Conservation (phyloP, 2,113 vertebrate species). For the Aythya baeri region DNA sequence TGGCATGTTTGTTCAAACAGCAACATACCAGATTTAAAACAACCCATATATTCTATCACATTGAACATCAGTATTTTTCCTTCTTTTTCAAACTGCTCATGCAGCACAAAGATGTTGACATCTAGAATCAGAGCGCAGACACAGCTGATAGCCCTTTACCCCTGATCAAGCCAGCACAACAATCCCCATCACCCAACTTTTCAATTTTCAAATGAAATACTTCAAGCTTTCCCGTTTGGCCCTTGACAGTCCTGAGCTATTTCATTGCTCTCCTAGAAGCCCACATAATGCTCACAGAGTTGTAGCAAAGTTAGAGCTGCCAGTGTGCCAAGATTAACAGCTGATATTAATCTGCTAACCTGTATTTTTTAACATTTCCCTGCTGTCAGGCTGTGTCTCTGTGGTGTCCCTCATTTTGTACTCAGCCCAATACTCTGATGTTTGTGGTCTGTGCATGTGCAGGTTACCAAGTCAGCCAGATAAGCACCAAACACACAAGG, state of each 20-base stretch:
- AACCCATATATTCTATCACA: neutral
- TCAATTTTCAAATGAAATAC: neutral
- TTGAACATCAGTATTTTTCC: neutral
- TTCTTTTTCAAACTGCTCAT: neutral
- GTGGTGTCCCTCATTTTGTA: neutral
- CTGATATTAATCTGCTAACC: too few relatives aligned
- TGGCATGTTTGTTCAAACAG: neutral
- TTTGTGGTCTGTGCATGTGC: neutral
- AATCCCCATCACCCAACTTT: neutral
- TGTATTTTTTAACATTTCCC: neutral
- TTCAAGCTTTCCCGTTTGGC: neutral
- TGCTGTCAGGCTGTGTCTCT: neutral
- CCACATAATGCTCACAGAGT: neutral
- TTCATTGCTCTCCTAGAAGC: neutral
- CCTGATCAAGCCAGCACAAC: neutral
- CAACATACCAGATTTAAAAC: neutral
- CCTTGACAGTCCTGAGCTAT: neutral
- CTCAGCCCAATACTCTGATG: neutral
- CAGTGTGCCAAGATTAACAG: neutral
- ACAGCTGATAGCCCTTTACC: neutral
- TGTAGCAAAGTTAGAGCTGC: neutral
- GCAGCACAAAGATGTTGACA: neutral
- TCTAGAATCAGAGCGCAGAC: neutral
- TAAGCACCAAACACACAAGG: neutral
- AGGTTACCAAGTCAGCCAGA: neutral